Evolutionary conservation across 2,797 vertebrate genomes (phyloP).

Genomic region (Graptemys geographica): DNA sequence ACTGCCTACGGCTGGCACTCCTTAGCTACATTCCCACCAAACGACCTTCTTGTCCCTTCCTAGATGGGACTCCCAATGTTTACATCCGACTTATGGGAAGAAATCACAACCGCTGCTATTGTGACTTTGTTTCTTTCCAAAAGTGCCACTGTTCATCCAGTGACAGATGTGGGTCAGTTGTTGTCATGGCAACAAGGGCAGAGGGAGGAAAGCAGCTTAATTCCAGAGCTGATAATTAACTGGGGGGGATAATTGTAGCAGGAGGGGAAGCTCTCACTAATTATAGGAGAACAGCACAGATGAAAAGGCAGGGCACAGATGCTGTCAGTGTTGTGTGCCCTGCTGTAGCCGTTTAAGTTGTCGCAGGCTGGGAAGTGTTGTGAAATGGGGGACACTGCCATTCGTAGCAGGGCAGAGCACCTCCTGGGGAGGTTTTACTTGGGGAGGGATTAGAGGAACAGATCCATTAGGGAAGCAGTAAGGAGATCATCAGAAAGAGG

Average conservation of each 20-base stretch:
- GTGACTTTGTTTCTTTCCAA: constrained; percentile 15
- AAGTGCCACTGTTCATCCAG: constrained; percentile 69
- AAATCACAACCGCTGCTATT: background rate
- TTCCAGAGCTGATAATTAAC: constrained; percentile 76
- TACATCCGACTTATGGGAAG: background rate
- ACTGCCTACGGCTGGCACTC: background rate
- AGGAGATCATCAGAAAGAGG: background rate
- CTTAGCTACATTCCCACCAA: background rate
- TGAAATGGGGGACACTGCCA: background rate
- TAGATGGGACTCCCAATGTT: background rate
- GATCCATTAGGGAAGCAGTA: background rate
- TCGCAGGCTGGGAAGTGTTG: constrained; percentile 32
- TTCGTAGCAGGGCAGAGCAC: background rate
- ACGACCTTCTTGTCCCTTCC: background rate
- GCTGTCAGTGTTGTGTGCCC: constrained; percentile 23
- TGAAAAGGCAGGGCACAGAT: constrained; percentile 51
- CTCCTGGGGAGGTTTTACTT: background rate
- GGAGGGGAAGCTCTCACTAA: constrained; percentile 49
- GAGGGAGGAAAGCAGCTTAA: constrained; percentile 64
- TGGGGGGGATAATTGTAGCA: constrained; percentile 65
- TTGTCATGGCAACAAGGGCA: constrained; percentile 69
- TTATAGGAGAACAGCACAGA: constrained; percentile 50
- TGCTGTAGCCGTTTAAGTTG: background rate
- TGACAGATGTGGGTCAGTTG: constrained; percentile 72
- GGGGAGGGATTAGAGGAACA: background rate